phyloP scores from a whole-genome alignment of 2,797 vertebrate species.

The Neopelma chrysocephalum region DNA sequence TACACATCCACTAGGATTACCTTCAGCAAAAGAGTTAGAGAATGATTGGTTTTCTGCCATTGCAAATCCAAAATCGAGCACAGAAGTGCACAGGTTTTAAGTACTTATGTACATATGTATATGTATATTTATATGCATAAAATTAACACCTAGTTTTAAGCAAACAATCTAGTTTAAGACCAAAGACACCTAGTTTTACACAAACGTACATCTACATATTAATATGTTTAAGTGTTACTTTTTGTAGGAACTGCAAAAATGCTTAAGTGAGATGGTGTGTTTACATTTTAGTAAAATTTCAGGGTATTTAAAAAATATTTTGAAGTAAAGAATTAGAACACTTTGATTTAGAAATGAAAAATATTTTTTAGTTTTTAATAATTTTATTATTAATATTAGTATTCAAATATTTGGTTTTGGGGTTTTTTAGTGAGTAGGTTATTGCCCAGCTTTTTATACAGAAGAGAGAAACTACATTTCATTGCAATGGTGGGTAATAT shows the following conservation, averaged over 20 bases:
- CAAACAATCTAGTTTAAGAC: background rate
- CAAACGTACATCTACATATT: background rate
- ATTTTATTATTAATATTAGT: background rate
- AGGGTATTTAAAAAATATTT: background rate
- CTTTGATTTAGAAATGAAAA: background rate
- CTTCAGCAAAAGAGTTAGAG: background rate
- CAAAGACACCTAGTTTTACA: background rate
- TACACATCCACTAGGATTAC: background rate
- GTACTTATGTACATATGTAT: background rate
- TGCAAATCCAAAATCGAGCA: background rate
- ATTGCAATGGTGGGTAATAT: background rate
- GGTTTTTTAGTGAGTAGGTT: background rate
- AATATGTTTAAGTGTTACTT: background rate
- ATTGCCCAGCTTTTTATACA: background rate
- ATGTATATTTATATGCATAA: background rate
- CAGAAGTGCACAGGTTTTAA: background rate
- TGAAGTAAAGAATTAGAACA: background rate
- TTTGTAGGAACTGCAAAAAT: background rate
- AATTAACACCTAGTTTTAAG: background rate
- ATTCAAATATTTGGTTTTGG: background rate
- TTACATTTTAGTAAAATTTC: background rate
- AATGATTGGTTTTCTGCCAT: background rate
- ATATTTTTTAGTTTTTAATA: accelerated
- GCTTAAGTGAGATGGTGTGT: background rate
- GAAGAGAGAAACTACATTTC: background rate